phyloP scores from a whole-genome alignment of 2,113 vertebrate genomes.

The Embiotoca jacksoni region DNA sequence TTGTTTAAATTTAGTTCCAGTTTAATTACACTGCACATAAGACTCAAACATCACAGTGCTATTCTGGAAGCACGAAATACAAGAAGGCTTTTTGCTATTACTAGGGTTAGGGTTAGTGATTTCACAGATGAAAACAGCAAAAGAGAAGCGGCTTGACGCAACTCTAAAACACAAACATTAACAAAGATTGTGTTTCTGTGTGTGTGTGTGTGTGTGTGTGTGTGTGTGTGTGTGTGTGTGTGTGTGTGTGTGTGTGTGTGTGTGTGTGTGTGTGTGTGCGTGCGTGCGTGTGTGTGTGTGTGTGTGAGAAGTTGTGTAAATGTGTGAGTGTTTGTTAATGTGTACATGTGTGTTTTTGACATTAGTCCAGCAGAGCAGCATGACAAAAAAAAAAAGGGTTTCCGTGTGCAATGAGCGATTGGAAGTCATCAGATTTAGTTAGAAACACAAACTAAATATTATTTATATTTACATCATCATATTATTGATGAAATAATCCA shows the following conservation, averaged over 20 bases:
- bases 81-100: constrained; percentile 41
- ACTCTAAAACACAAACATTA: constrained; percentile 28
- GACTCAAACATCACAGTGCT: constrained; percentile 55
- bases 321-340: not conserved
- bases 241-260: constrained; percentile 8
- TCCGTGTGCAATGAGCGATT: not conserved
- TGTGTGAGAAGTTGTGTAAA: not conserved
- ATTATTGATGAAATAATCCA: too few species aligned
- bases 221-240: constrained; percentile 8
- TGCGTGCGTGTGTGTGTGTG: constrained; percentile 3
- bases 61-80: constrained; percentile 56
- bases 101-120: constrained; percentile 40
- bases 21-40: constrained; percentile 70
- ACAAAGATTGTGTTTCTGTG: constrained; percentile 6
- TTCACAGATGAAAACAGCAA: constrained; percentile 14
- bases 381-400: constrained; percentile 22
- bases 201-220: constrained; percentile 16
- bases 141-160: constrained; percentile 24
- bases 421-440: too few species aligned
- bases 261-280: constrained; percentile 17
- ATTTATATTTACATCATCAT: not conserved
- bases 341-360: constrained; percentile 24
- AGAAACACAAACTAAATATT: not conserved
- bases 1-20: constrained; percentile 65
- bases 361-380: constrained; percentile 49